Percentiles rank a stretch among this genome's conserved stretches.
These are phyloP conservation scores for Coracias cyanogaster DNA, from an alignment of 2,797 vertebrate species.

Conservation along the genomic window DNA sequence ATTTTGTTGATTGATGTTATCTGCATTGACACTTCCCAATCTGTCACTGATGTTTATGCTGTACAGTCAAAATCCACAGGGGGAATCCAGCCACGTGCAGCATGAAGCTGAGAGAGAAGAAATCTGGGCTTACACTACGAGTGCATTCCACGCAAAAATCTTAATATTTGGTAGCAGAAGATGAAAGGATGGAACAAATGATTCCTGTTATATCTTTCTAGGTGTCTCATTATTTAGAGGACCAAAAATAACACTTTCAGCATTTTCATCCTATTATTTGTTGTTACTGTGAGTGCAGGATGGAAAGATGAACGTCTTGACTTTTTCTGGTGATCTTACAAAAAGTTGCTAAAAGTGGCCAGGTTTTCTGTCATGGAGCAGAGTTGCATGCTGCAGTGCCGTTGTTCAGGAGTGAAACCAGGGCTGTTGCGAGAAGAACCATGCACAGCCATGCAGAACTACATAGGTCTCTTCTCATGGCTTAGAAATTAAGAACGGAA, in stretches of 20 bases:
- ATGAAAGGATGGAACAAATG: slow-evolving; percentile 6
- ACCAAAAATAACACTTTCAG: slow-evolving; percentile 20
- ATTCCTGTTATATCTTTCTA: slow-evolving; percentile 2
- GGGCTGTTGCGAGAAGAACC: not conserved
- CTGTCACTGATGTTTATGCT: slow-evolving; percentile 79
- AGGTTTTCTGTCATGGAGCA: not conserved
- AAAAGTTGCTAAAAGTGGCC: not conserved
- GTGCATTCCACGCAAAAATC: slow-evolving; percentile 41
- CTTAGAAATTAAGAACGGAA: not conserved
- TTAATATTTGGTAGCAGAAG: slow-evolving; percentile 45
- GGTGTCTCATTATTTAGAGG: slow-evolving; percentile 24
- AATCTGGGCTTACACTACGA: slow-evolving; percentile 23
- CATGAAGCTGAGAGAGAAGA: slow-evolving; percentile 64
- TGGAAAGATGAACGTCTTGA: slow-evolving; percentile 21
- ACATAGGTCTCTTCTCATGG: not conserved
- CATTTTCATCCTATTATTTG: not conserved
- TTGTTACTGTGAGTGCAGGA: not conserved
- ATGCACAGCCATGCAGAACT: not conserved
- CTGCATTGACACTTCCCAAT: slow-evolving; percentile 70
- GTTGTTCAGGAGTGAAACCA: not conserved
- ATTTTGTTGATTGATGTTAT: slow-evolving; percentile 67
- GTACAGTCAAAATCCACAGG: slow-evolving; percentile 69
- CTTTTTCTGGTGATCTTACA: not conserved
- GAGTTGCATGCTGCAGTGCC: not conserved
- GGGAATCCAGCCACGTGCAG: slow-evolving; percentile 44